Evolutionary conservation across 2,797 vertebrate genomes (phyloP).

Genomic region (Australoheros facetus): DNA sequence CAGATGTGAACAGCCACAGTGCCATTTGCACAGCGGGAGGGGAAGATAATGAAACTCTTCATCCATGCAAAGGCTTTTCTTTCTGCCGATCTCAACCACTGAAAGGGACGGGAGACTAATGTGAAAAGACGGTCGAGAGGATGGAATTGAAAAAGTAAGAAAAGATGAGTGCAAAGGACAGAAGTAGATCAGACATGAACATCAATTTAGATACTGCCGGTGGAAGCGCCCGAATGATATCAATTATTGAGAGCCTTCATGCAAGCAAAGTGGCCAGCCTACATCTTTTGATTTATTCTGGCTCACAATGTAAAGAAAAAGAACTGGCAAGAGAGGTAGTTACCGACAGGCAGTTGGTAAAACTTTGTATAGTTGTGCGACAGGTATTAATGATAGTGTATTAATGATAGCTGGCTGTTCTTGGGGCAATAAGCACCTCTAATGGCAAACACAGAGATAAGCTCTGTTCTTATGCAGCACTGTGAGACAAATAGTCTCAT

Average conservation of each 20-base stretch:
- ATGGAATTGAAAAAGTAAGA: neutral
- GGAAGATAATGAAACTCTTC: slow-evolving; percentile 51
- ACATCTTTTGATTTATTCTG: neutral
- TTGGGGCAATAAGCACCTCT: slow-evolving; percentile 59
- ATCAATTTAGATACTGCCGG: neutral
- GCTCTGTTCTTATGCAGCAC: slow-evolving; percentile 50
- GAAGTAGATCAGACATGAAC: slow-evolving; percentile 34
- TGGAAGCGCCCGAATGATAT: neutral
- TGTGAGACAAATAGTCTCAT: slow-evolving; percentile 76
- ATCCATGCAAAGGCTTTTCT: slow-evolving; percentile 32
- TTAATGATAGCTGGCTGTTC: slow-evolving; percentile 57
- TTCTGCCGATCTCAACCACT: slow-evolving; percentile 20
- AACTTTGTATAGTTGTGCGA: slow-evolving; percentile 40
- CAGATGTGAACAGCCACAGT: slow-evolving; percentile 46
- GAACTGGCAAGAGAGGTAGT: neutral
- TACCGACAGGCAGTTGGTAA: slow-evolving; percentile 8
- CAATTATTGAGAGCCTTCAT: slow-evolving; percentile 14
- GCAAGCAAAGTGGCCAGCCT: neutral
- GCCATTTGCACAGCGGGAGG: slow-evolving; percentile 47
- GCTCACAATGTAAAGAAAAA: neutral
- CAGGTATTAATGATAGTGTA: slow-evolving; percentile 68
- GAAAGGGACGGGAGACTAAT: neutral
- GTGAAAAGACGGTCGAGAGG: neutral
- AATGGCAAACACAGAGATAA: slow-evolving; percentile 69
- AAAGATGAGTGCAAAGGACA: neutral